These are phyloP conservation scores for Danio kyathit DNA, from an alignment of 2,797 vertebrate genomes.

Conservation along the genomic window DNA sequence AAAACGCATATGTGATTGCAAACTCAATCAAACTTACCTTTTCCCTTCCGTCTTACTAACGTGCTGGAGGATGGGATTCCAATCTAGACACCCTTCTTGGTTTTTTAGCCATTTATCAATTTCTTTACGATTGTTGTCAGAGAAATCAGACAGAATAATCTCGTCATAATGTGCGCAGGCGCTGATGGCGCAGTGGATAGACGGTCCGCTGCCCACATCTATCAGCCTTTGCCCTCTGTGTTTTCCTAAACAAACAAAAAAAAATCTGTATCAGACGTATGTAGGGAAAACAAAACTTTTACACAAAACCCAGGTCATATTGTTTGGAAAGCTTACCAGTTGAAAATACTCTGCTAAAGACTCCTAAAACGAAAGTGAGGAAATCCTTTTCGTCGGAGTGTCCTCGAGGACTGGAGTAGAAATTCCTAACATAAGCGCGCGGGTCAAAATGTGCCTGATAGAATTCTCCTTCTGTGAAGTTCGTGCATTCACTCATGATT, in stretches of 20 bases:
- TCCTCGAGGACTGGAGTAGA: constrained; percentile 39
- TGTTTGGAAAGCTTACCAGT: constrained; percentile 12
- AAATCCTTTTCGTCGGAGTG: constrained; percentile 27
- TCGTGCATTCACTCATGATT: background rate
- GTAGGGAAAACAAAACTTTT: background rate
- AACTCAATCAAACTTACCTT: constrained; percentile 32
- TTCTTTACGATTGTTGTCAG: constrained; percentile 33
- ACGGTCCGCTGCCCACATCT: constrained; percentile 54
- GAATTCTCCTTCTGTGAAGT: constrained; percentile 52
- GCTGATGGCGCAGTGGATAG: constrained; percentile 55
- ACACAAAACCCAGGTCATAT: background rate
- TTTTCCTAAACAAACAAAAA: constrained; percentile 24
- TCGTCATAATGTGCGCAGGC: constrained; percentile 53
- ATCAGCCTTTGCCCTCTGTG: constrained; percentile 47
- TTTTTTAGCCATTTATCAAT: constrained; percentile 52
- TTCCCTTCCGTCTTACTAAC: constrained; percentile 44
- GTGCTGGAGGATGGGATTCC: constrained; percentile 49
- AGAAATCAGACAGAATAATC: constrained; percentile 54
- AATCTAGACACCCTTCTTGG: constrained; percentile 51
- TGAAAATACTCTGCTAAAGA: constrained; percentile 44
- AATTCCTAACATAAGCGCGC: constrained; percentile 27
- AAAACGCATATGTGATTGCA: background rate
- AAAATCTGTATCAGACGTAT: background rate
- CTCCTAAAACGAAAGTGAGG: constrained; percentile 39
- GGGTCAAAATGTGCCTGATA: constrained; percentile 54